Evolutionary conservation across 2,113 vertebrate species (phyloP).

Genomic region (Siniperca knerii): DNA sequence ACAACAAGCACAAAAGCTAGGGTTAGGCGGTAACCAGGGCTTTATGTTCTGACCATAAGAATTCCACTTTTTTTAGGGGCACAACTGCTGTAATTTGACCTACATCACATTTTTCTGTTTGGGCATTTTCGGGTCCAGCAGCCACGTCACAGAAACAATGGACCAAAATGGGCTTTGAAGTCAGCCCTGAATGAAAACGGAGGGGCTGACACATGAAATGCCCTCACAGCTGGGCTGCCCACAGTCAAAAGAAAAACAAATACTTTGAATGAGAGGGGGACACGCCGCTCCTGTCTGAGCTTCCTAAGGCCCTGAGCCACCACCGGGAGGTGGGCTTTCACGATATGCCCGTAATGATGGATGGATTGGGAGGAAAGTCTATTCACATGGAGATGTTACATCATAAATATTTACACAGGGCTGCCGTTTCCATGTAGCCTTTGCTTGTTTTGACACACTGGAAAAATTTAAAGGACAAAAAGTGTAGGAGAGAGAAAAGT

Average conservation of each 20-base stretch:
- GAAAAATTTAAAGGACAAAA: conserved; percentile 79
- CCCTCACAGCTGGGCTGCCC: conserved; percentile 86
- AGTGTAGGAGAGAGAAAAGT: conserved; percentile 52
- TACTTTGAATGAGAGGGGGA: conserved; percentile 92
- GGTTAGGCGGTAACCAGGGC: conserved; percentile 88
- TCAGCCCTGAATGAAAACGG: conserved; percentile 88
- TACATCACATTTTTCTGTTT: conserved; percentile 96
- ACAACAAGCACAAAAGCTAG: conserved; percentile 60
- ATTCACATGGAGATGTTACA: conserved; percentile 93
- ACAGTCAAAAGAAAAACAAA: conserved; percentile 96
- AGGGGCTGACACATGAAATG: conserved; percentile 88
- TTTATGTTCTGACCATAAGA: conserved; percentile 88
- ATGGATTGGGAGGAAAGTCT: conserved; percentile 91
- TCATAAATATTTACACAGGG: conserved; percentile 99
- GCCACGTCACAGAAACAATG: conserved; percentile 94
- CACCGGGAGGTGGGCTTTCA: conserved; percentile 87
- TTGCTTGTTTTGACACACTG: conserved; percentile 87
- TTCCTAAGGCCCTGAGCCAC: conserved; percentile 85
- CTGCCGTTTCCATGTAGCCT: conserved; percentile 89
- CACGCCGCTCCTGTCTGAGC: conserved; percentile 91
- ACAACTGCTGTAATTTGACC: conserved; percentile 92
- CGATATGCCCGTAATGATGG: conserved; percentile 93
- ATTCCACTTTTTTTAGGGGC: conserved; percentile 87
- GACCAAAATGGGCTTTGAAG: conserved; percentile 94
- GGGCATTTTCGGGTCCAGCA: conserved; percentile 94